Evolutionary conservation across 2,888 invertebrate species (phyloP).

Genomic region (Clepsis dumicolana): DNA sequence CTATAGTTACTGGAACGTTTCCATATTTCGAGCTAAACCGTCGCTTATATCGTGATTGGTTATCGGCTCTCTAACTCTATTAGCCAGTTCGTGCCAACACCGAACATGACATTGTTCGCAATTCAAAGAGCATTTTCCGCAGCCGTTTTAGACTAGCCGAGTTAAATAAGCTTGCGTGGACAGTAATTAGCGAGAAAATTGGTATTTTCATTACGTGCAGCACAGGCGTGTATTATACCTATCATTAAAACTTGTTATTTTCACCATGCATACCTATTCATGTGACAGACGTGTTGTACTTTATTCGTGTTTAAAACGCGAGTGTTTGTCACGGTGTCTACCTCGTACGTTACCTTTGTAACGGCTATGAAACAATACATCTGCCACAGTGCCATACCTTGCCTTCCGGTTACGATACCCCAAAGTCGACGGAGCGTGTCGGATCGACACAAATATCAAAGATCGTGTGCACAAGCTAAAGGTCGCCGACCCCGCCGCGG

Average conservation of each 20-base stretch:
- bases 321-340: conserved; percentile 1
- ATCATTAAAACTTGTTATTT: conserved; percentile 8
- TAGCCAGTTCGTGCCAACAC: conserved; percentile 15
- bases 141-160: conserved; percentile 12
- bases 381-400: conserved; percentile 3
- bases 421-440: conserved; percentile 55
- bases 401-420: conserved; percentile 19
- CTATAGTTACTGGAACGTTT: background rate
- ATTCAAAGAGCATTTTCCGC: conserved; percentile 24
- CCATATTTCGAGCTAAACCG: conserved; percentile 17
- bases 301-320: background rate
- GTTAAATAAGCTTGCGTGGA: conserved; percentile 30
- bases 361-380: conserved; percentile 16
- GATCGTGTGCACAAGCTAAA: conserved; percentile 53
- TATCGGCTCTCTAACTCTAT: conserved; percentile 32
- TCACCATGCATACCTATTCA: background rate
- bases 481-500: conserved; percentile 76
- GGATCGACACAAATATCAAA: conserved; percentile 58
- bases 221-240: conserved; percentile 1
- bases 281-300: background rate
- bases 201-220: conserved; percentile 20
- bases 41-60: conserved; percentile 28
- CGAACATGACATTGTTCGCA: conserved; percentile 25
- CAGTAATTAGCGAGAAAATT: conserved; percentile 18
- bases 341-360: background rate